Conservation (phyloP, 1,140 invertebrate species). For the Leptinotarsa texana region DNA sequence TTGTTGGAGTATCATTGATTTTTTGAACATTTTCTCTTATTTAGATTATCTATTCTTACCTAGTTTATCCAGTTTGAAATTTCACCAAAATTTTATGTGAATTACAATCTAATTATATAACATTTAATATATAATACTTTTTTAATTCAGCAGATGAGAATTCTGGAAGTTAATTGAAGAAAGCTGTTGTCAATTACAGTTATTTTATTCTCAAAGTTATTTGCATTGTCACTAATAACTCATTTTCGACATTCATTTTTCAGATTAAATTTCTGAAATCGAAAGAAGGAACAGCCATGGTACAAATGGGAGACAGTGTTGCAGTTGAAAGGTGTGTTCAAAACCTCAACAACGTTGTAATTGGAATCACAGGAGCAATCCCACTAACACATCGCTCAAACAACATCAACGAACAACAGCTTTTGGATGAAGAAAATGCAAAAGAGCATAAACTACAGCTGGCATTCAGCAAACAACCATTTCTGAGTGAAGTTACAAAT, state of each 20-base stretch:
- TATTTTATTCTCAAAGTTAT: too few relatives aligned
- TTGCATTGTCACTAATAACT: too few relatives aligned
- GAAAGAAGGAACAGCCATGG: slow-evolving; percentile 99
- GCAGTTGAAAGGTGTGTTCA: slow-evolving; percentile 93
- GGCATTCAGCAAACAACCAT: slow-evolving; percentile 93
- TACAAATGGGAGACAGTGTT: slow-evolving; percentile 96
- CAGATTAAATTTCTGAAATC: slow-evolving; percentile 98
- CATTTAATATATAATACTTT: too few relatives aligned
- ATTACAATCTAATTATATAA: too few relatives aligned
- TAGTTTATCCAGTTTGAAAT: too few relatives aligned
- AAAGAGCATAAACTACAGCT: slow-evolving; percentile 62
- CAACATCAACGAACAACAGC: slow-evolving; percentile 38
- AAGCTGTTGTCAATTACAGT: too few relatives aligned
- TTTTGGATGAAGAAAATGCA: slow-evolving; percentile 30
- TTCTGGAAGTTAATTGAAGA: too few relatives aligned
- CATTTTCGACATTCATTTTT: slow-evolving; percentile 41
- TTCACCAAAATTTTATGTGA: too few relatives aligned
- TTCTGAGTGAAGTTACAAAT: slow-evolving; percentile 94
- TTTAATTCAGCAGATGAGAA: too few relatives aligned
- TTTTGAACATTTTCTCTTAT: too few relatives aligned
- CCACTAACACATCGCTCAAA: slow-evolving; percentile 47
- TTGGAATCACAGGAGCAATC: slow-evolving; percentile 63
- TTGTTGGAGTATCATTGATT: too few relatives aligned
- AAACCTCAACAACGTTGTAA: slow-evolving; percentile 90
- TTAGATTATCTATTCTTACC: too few relatives aligned